Evolutionary conservation across 2,797 vertebrate genomes (phyloP).

Genomic region (Phoebastria nigripes): DNA sequence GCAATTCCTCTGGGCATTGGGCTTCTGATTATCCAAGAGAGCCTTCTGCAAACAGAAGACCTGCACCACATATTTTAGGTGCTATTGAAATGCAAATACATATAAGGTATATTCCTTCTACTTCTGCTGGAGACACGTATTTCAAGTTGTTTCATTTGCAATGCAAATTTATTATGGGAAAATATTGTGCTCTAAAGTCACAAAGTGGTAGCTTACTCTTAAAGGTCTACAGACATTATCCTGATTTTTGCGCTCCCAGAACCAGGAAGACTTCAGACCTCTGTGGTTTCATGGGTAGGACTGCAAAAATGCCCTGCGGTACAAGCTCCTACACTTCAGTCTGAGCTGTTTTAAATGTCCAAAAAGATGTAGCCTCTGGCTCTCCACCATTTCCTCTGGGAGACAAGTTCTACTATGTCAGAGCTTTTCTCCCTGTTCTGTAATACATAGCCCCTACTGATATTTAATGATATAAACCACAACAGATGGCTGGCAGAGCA

Average conservation of each 20-base stretch:
- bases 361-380: background rate
- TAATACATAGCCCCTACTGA: constrained; percentile 2
- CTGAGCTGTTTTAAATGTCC: background rate
- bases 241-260: background rate
- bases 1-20: background rate
- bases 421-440: background rate
- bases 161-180: constrained; percentile 3
- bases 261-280: background rate
- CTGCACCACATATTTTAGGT: constrained; percentile 1
- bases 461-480: constrained; percentile 40
- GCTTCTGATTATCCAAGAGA: constrained; percentile 15
- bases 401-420: background rate
- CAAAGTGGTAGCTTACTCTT: background rate
- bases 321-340: background rate
- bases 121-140: background rate
- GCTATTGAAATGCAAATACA: constrained; percentile 57
- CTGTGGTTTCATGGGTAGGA: background rate
- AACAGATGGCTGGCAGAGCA: constrained; percentile 48
- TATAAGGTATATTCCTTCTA: constrained; percentile 19
- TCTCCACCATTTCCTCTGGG: background rate
- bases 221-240: background rate
- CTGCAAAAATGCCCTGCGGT: background rate
- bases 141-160: constrained; percentile 29
- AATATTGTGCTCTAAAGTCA: background rate
- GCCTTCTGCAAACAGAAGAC: constrained; percentile 37